Percentiles rank a stretch among this genome's conserved stretches.
phyloP scores from a whole-genome alignment of 2,888 invertebrate genomes.

The Platycnemis pennipes region DNA sequence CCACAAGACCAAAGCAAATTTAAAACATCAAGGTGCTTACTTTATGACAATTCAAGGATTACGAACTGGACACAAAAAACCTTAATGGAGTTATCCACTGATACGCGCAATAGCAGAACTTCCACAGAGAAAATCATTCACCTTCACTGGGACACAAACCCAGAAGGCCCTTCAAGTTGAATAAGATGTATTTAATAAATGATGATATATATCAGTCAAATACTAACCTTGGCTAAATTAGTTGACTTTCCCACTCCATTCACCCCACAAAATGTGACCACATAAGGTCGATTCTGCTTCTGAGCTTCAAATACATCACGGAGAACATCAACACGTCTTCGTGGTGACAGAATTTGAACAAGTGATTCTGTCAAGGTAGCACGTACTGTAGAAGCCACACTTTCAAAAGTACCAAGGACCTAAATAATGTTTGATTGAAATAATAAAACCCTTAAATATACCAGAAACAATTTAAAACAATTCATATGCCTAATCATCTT shows the following conservation, averaged over 20 bases:
- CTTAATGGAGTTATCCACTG: no score
- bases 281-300: conserved; percentile 91
- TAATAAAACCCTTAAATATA: background rate
- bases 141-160: no score
- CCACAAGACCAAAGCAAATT: no score
- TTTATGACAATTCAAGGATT: no score
- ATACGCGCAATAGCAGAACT: no score
- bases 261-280: conserved; percentile 98
- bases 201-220: no score
- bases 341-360: conserved; percentile 96
- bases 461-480: background rate
- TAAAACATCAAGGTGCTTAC: no score
- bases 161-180: no score
- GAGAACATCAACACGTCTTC: conserved; percentile 96
- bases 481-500: background rate
- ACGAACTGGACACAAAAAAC: no score
- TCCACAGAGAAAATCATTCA: no score
- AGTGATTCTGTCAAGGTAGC: conserved; percentile 93
- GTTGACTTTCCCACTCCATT: conserved; percentile 99
- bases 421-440: conserved; percentile 74
- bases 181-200: no score
- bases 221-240: conserved; percentile 92
- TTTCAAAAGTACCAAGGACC: conserved; percentile 96
- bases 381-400: conserved; percentile 93
- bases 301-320: conserved; percentile 95